Evolutionary conservation across 1,140 invertebrate species (phyloP).

Genomic region (Megalopta genalis): DNA sequence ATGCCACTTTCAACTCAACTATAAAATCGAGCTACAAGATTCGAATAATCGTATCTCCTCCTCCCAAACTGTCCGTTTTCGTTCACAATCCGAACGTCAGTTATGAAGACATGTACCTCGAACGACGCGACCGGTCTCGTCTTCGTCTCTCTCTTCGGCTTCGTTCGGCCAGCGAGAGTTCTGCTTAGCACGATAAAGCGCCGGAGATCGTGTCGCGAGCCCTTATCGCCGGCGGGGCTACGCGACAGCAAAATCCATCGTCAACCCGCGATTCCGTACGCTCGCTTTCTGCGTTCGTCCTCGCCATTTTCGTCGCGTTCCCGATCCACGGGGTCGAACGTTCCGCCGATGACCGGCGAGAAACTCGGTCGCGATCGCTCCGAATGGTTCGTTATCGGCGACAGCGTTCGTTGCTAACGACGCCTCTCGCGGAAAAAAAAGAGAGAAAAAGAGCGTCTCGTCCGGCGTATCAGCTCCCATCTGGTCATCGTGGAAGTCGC

Average conservation of each 20-base stretch:
- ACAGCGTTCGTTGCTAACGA: no score
- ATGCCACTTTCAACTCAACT: no score
- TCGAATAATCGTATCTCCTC: no score
- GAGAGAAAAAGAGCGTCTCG: background rate
- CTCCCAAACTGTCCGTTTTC: no score
- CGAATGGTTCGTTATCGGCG: no score
- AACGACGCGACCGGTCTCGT: conserved; percentile 6
- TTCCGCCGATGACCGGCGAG: no score
- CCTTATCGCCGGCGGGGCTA: background rate
- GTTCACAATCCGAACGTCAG: no score
- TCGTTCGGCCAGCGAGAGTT: background rate
- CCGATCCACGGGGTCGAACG: background rate
- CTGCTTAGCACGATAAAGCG: conserved; percentile 43
- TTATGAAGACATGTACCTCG: background rate
- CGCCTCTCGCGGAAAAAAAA: no score
- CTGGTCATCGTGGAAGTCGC: background rate
- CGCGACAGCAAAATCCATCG: background rate
- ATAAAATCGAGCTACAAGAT: no score
- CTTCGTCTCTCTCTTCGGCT: background rate
- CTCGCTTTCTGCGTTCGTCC: conserved; percentile 6
- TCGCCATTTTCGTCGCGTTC: background rate
- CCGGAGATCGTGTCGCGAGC: conserved; percentile 29
- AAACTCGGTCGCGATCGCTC: no score
- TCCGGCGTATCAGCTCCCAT: background rate
- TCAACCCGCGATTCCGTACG: no score